Percentiles rank a stretch among this genome's conserved stretches.
Evolutionary conservation across 2,888 invertebrate genomes (phyloP).

Genomic region (Pilophorus perplexus): DNA sequence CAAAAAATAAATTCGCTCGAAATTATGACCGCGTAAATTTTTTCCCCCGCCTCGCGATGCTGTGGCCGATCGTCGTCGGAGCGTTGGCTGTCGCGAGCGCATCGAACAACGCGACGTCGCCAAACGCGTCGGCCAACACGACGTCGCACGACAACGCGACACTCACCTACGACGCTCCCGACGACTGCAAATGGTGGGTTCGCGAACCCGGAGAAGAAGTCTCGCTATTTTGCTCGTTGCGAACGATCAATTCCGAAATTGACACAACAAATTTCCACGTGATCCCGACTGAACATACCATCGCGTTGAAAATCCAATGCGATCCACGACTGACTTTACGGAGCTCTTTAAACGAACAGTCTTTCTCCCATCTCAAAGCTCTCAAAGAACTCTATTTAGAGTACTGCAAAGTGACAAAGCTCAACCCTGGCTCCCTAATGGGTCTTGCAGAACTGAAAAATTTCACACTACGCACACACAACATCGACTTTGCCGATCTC

Average conservation of each 20-base stretch:
- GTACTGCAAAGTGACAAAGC: conserved; percentile 81
- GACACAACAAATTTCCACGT: conserved; percentile 86
- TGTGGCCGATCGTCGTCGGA: conserved; percentile 21
- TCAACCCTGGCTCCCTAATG: conserved; percentile 74
- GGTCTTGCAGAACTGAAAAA: conserved; percentile 79
- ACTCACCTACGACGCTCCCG: conserved; percentile 73
- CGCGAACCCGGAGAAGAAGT: conserved; percentile 62
- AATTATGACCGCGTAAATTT: conserved; percentile 34
- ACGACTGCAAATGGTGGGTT: conserved; percentile 79
- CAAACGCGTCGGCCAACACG: too few relatives aligned
- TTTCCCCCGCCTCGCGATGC: conserved; percentile 25
- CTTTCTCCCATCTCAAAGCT: conserved; percentile 76
- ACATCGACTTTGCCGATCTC: conserved; percentile 79
- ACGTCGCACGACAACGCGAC: conserved; percentile 41
- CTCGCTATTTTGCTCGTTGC: conserved; percentile 72
- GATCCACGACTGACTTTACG: conserved; percentile 76
- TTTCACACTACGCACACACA: conserved; percentile 80
- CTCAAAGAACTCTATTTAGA: conserved; percentile 77
- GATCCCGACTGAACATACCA: conserved; percentile 79
- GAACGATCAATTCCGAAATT: conserved; percentile 82
- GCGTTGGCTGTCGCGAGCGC: conserved; percentile 21
- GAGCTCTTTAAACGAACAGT: conserved; percentile 71
- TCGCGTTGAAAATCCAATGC: conserved; percentile 73
- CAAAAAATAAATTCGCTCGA: neutral
- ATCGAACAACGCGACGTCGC: too few relatives aligned